Evolutionary conservation across 2,888 invertebrate species (phyloP).

Genomic region (Dryococelus australis): DNA sequence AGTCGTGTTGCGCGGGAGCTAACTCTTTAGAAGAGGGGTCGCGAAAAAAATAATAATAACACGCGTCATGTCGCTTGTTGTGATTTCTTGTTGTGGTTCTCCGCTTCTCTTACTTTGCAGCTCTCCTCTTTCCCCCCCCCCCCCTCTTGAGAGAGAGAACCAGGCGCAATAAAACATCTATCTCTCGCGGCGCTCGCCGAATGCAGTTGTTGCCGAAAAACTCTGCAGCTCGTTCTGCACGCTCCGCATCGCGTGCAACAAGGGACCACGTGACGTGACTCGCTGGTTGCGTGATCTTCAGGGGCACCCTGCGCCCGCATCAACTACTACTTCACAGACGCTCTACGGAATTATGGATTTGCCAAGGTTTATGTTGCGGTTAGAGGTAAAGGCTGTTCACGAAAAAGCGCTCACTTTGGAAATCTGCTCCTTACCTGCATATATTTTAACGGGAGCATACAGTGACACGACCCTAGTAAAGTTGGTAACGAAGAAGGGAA

Average conservation of each 20-base stretch:
- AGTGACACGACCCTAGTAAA: no score
- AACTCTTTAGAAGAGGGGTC: no score
- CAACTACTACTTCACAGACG: no score
- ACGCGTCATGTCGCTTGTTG: neutral
- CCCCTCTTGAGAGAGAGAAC: neutral
- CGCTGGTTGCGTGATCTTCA: neutral
- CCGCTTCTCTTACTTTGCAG: neutral
- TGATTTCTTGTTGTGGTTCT: neutral
- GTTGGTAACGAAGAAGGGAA: no score
- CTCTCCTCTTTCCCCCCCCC: neutral
- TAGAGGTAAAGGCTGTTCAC: no score
- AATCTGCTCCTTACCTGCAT: no score
- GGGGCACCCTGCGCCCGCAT: neutral
- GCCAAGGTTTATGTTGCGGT: no score
- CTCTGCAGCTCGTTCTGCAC: neutral
- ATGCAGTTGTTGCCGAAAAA: neutral
- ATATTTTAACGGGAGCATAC: no score
- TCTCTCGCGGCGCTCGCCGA: neutral
- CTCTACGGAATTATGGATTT: no score
- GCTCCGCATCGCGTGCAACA: neutral
- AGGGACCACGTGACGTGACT: neutral
- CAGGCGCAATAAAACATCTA: neutral
- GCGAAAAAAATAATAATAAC: neutral
- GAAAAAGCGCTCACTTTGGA: no score
- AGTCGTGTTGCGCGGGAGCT: no score